Base-by-base conservation (phyloP, 2,888 invertebrate genomes). In the Steinernema carpocapsae region DNA sequence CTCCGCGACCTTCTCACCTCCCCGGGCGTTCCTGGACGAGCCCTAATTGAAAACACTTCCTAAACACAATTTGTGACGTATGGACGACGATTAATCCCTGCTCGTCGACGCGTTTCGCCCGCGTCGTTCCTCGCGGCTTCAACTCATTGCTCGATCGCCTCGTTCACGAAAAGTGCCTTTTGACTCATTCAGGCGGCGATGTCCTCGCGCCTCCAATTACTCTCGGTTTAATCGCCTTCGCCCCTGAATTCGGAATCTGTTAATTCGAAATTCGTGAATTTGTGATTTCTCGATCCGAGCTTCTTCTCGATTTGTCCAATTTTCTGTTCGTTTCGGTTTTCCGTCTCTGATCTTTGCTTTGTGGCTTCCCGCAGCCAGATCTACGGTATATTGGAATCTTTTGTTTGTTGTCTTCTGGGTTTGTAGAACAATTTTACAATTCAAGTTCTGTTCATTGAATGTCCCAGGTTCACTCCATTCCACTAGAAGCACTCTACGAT, bases 41-140 rank as follows among this genome's bases (percentile, higher is more conserved):
- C 32, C 64, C 64, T 64, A 64, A 64, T 64, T 64, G 64, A 64
- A 64, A 64, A 64, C 64, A 64, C 29, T 64, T 64, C 64, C 64
- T 37, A 26, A 64, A 64, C n/a, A 64, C 64, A 64, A 64, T 64
- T 64, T 32, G 64, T 64, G 64, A 64, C 64, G 64, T 64, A 64
- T 64, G 64, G 32, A 17, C 64, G 64, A 64, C 64, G 64, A 64
- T 64, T 64, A 64, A 64, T 64, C 64, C 64, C 64, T 32, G 29
- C 64, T 29, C 64, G 19, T n/a, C 32, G 64, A 17, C 52, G 64
- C 56, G 26, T 56, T 56, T 56, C 56, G 56, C 56, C 26, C 56
- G 24, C 26, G 24, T 19, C 56, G 22, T 26, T 26, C 26, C 56
- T 56, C 56, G 56, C 56, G 56, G 56, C 64, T 48, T 48, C 17